phyloP scores from a whole-genome alignment of 2,888 invertebrate species.

The Mythimna ferrago region DNA sequence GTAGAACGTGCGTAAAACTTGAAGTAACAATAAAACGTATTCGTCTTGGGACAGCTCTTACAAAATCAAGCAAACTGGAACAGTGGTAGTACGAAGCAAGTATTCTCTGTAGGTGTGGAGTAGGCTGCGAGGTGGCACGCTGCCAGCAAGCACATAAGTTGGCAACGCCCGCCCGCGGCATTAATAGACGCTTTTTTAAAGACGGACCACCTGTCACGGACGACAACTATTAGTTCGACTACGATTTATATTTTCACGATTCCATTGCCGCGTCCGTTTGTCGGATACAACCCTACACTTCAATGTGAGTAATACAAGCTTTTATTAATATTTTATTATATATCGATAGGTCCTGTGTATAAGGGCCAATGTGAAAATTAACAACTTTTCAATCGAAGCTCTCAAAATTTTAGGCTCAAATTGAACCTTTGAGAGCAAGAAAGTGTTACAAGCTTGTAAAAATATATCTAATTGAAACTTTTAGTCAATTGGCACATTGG shows the following conservation, averaged over 20 bases:
- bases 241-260: conserved; percentile 11
- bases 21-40: conserved; percentile 9
- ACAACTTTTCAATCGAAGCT: too few relatives aligned
- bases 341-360: too few relatives aligned
- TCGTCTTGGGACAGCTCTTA: neutral
- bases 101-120: conserved; percentile 15
- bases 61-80: conserved; percentile 13
- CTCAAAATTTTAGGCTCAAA: too few relatives aligned
- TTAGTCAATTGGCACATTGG: too few relatives aligned
- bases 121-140: conserved; percentile 30
- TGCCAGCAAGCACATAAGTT: conserved; percentile 48
- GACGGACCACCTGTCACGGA: conserved; percentile 19
- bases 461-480: too few relatives aligned
- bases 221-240: conserved; percentile 24
- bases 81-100: conserved; percentile 22
- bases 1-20: neutral
- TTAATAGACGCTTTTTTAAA: conserved; percentile 28
- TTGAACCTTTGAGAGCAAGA: too few relatives aligned
- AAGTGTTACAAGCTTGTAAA: too few relatives aligned
- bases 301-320: neutral
- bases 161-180: conserved; percentile 14
- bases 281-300: neutral
- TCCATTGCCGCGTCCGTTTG: neutral
- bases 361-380: too few relatives aligned
- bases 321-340: conserved; percentile 2